These are phyloP conservation scores for Phaetusa simplex DNA, from an alignment of 2,113 vertebrate species.

Conservation along the genomic window DNA sequence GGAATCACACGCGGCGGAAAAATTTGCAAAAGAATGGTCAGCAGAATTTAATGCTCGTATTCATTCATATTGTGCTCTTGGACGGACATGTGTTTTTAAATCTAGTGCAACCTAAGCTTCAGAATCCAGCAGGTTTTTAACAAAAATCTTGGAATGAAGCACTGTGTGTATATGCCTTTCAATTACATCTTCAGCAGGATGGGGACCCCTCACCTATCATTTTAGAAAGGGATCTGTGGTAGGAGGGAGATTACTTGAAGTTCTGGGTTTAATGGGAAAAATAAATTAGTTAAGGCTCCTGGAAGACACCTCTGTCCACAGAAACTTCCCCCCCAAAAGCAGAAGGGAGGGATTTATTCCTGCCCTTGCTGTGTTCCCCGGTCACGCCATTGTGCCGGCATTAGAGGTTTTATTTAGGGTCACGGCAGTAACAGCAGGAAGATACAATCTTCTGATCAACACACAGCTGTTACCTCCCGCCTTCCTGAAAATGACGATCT, in stretches of 20 bases:
- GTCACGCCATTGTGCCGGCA: fast-evolving
- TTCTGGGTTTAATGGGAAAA: neutral
- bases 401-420: slow-evolving; percentile 26
- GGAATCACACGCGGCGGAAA: neutral
- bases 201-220: neutral
- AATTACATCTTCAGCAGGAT: neutral
- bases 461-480: slow-evolving; percentile 1
- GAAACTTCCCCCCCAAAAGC: neutral
- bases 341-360: neutral
- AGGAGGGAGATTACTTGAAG: neutral
- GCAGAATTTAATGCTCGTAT: neutral
- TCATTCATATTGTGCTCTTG: slow-evolving; percentile 33
- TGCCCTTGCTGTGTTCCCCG: fast-evolving
- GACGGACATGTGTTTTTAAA: neutral
- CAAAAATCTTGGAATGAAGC: neutral
- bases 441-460: neutral
- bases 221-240: neutral
- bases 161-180: neutral
- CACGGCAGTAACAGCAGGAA: neutral
- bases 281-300: neutral
- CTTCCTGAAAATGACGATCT: neutral
- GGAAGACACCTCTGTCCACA: neutral
- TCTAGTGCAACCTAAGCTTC: neutral
- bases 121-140: neutral
- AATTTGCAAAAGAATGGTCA: slow-evolving; percentile 29